Percentiles rank a stretch among this genome's conserved stretches.
Conservation (phyloP, 2,113 vertebrate species). For the Lampris megalopsis region DNA sequence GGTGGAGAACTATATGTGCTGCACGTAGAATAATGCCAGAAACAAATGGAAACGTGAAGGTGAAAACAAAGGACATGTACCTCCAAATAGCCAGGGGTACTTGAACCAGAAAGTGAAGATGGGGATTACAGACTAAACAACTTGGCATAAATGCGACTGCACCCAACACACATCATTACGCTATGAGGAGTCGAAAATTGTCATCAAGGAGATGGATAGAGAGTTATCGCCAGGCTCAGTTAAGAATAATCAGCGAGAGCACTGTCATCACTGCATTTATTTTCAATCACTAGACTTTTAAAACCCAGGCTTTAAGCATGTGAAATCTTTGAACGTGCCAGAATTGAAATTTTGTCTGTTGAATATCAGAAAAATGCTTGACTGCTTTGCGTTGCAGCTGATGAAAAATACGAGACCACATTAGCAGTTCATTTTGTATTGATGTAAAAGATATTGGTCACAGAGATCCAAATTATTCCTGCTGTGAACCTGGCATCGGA, state of each 20-base stretch:
- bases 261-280: slow-evolving; percentile 6
- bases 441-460: slow-evolving; percentile 4
- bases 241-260: not conserved
- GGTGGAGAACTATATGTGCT: slow-evolving; percentile 66
- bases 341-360: slow-evolving; percentile 1
- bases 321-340: not conserved
- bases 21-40: slow-evolving; percentile 70
- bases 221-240: slow-evolving; percentile 33
- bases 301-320: slow-evolving; percentile 21
- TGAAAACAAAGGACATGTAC: slow-evolving; percentile 78
- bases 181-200: slow-evolving; percentile 24
- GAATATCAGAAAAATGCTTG: not conserved
- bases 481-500: not conserved
- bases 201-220: slow-evolving; percentile 17
- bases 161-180: slow-evolving; percentile 45
- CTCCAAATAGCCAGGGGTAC: slow-evolving; percentile 78
- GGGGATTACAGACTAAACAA: slow-evolving; percentile 76
- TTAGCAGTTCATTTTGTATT: not conserved
- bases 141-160: slow-evolving; percentile 64
- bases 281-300: slow-evolving; percentile 16
- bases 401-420: slow-evolving; percentile 4
- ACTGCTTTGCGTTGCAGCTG: not conserved
- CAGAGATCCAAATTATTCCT: slow-evolving; percentile 3
- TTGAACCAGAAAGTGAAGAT: slow-evolving; percentile 54
- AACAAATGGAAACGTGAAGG: slow-evolving; percentile 77